Evolutionary conservation across 1,140 invertebrate species (phyloP), one percentile per base, ranked within the genome.

Genomic region (Onthophagus taurus): DNA sequence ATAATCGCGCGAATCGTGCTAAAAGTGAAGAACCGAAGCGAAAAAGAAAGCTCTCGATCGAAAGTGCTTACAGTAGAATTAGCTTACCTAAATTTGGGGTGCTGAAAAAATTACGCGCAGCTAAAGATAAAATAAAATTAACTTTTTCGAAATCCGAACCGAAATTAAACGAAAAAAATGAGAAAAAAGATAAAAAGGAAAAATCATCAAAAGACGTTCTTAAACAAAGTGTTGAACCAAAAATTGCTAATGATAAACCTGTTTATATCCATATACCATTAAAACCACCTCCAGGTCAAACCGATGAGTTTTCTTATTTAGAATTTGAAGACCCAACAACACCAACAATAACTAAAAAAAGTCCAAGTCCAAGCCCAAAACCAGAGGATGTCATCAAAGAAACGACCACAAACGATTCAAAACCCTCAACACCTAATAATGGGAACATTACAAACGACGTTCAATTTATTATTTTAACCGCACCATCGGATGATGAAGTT

Each of bases 241-340:
- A 31, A 35, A 36, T 14, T 31, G 33, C 51, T 19, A 12, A 16
- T 23, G 42, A 49, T 42, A 50, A 51, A 31, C 59, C 59, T n/a
- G 49, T 60, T 17, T 62, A 62, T 45, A 65, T 65, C 31, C 58
- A 61, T 24, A 65, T 65, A 44, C 63, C 63, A 3, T 34, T 65
- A 30, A 63, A 61, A 51, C 57, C 58, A 29, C 55, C 59, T 7
- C 42, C 50, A 4, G 62, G 57, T 14, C 44, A 56, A 53, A 51
- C 48, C 4, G 61, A 64, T 35, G 58, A 61, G 24, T 61, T 57
- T 49, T 61, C 59, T 3, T 44, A 63, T 35, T 42, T 60, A n/a
- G 56, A 59, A 45, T 55, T 57, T 39, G 54, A 52, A 44, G 52
- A 44, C 20, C 13, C 12, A 2, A 6, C 6, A 6, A 26, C 6